Evolutionary conservation across 2,797 vertebrate species (phyloP).

Genomic region (Xerus rutilus): DNA sequence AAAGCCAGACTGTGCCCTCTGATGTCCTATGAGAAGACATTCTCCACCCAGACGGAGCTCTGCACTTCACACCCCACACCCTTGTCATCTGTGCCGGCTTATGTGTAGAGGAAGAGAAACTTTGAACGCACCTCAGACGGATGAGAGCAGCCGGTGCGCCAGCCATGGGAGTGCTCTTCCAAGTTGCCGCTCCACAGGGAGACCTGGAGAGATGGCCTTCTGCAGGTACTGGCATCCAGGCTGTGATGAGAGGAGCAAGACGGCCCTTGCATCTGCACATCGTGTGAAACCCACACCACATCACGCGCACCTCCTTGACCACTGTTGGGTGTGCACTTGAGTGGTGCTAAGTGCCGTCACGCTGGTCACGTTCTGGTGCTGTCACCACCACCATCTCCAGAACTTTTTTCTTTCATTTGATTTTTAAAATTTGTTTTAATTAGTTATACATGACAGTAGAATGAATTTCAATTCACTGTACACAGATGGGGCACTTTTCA

Average conservation of each 20-base stretch:
- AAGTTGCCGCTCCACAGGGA: neutral
- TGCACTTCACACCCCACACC: neutral
- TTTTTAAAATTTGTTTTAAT: neutral
- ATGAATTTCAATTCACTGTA: no score
- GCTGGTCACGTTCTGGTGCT: no score
- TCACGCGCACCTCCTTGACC: neutral
- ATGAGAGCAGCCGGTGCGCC: neutral
- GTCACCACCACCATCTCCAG: neutral
- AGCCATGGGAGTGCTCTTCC: no score
- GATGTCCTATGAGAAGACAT: neutral
- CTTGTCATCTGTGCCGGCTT: neutral
- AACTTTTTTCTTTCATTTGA: neutral
- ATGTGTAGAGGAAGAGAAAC: neutral
- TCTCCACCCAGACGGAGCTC: neutral
- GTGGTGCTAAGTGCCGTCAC: neutral
- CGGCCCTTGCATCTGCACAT: neutral
- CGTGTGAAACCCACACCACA: neutral
- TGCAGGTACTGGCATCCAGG: accelerated
- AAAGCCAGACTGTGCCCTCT: neutral
- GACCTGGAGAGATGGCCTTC: neutral
- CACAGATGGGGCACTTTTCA: no score
- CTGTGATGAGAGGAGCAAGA: neutral
- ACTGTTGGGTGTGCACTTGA: neutral
- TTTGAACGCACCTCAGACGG: neutral
- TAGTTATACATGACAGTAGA: no score